Conservation (phyloP, 2,888 invertebrate species). For the Pachymerium ferrugineum region DNA sequence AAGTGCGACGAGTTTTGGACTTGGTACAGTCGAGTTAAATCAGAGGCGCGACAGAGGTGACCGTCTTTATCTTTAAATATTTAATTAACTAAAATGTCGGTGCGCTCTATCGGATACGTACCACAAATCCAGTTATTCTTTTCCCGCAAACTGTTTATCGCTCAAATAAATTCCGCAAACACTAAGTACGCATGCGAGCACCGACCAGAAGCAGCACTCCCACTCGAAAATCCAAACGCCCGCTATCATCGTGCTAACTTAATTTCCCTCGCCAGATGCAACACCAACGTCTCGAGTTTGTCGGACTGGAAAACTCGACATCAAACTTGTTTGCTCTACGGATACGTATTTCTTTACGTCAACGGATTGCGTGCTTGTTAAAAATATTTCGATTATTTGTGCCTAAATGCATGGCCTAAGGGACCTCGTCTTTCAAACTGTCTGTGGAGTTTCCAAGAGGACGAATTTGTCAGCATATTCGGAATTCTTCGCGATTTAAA, state of each 20-base stretch:
- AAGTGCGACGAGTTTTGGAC: not conserved
- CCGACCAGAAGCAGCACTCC: not conserved
- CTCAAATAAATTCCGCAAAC: conserved; percentile 14
- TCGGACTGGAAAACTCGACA: not conserved
- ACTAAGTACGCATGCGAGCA: not conserved
- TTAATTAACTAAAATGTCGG: conserved; percentile 21
- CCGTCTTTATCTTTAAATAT: conserved; percentile 17
- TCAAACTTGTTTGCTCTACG: no score
- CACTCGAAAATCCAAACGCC: conserved; percentile 9
- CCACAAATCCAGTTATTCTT: not conserved
- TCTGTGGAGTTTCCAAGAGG: no score
- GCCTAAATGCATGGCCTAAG: no score
- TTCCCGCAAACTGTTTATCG: conserved; percentile 21
- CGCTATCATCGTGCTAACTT: conserved; percentile 5
- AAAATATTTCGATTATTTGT: no score
- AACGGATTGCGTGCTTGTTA: no score
- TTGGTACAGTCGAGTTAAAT: not conserved
- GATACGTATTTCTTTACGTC: no score
- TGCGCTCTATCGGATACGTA: conserved; percentile 6
- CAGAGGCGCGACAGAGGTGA: not conserved
- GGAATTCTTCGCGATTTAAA: no score
- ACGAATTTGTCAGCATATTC: no score
- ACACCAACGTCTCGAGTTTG: conserved; percentile 5
- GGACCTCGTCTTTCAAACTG: no score
- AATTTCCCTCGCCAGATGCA: not conserved